Evolutionary conservation across 2,113 vertebrate genomes (phyloP).

Genomic region (Pseudois nayaur): DNA sequence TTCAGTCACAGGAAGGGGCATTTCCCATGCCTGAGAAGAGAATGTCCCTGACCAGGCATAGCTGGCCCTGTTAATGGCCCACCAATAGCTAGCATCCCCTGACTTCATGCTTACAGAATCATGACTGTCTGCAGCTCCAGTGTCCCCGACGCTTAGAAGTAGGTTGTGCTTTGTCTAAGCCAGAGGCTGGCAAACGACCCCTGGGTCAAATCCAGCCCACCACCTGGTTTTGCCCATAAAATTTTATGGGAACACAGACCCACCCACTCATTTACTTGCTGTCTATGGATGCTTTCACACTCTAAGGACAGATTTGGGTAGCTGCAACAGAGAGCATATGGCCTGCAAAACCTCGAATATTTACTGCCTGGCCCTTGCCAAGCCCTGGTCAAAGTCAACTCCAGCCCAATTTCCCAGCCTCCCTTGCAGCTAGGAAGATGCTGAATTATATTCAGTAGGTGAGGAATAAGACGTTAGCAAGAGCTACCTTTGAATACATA

Average conservation of each 20-base stretch:
- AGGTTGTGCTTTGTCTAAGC: background rate
- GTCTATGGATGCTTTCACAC: background rate
- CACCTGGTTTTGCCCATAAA: background rate
- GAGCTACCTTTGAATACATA: background rate
- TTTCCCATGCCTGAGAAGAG: background rate
- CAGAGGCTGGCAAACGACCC: background rate
- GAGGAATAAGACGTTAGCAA: background rate
- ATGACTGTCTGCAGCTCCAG: background rate
- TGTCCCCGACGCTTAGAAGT: background rate
- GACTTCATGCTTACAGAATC: background rate
- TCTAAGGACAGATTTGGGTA: background rate
- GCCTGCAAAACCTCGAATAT: background rate
- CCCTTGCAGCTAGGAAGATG: background rate
- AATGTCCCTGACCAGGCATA: background rate
- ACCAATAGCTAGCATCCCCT: background rate
- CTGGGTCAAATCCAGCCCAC: background rate
- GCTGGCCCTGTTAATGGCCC: background rate
- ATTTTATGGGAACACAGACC: background rate
- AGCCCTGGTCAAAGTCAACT: background rate
- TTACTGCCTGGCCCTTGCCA: background rate
- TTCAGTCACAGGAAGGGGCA: background rate
- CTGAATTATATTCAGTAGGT: background rate
- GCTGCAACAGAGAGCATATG: background rate
- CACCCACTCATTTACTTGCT: background rate
- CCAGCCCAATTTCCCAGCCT: background rate